These are phyloP conservation scores for Xestobium rufovillosum DNA, from an alignment of 2,888 invertebrate genomes.

Conservation along the genomic window DNA sequence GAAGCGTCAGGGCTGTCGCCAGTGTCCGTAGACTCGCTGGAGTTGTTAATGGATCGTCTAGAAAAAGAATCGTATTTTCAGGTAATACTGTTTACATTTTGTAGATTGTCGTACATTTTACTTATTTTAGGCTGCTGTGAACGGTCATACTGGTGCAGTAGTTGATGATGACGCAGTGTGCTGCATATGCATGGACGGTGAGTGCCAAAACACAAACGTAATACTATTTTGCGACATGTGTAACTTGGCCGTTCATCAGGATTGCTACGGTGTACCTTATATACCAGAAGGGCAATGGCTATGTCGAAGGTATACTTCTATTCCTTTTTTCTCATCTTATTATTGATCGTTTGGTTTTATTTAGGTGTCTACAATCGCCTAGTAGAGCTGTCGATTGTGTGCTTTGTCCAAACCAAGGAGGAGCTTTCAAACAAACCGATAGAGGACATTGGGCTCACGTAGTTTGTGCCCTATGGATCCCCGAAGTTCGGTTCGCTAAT, in stretches of 20 bases:
- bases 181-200: slow-evolving; percentile 97
- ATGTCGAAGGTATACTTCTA: slow-evolving; percentile 60
- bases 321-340: too few species aligned
- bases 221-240: slow-evolving; percentile 99
- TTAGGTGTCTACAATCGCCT: slow-evolving; percentile 88
- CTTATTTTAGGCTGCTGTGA: slow-evolving; percentile 52
- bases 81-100: too few species aligned
- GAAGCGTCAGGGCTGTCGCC: slow-evolving; percentile 61
- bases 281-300: slow-evolving; percentile 77
- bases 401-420: slow-evolving; percentile 96
- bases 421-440: slow-evolving; percentile 98
- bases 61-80: slow-evolving; percentile 98
- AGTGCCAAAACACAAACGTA: slow-evolving; percentile 97
- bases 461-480: slow-evolving; percentile 98
- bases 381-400: slow-evolving; percentile 94
- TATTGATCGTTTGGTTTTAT: too few species aligned
- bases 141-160: slow-evolving; percentile 62
- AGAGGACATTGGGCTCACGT: slow-evolving; percentile 96
- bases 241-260: slow-evolving; percentile 97
- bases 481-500: slow-evolving; percentile 96
- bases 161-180: slow-evolving; percentile 98
- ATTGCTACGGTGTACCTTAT: slow-evolving; percentile 85
- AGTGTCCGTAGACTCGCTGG: slow-evolving; percentile 84
- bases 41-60: slow-evolving; percentile 92
- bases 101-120: background rate